Evolutionary conservation across 2,888 invertebrate genomes (phyloP), one percentile per base, ranked within the genome.

Genomic region (Pseudoips prasinana): DNA sequence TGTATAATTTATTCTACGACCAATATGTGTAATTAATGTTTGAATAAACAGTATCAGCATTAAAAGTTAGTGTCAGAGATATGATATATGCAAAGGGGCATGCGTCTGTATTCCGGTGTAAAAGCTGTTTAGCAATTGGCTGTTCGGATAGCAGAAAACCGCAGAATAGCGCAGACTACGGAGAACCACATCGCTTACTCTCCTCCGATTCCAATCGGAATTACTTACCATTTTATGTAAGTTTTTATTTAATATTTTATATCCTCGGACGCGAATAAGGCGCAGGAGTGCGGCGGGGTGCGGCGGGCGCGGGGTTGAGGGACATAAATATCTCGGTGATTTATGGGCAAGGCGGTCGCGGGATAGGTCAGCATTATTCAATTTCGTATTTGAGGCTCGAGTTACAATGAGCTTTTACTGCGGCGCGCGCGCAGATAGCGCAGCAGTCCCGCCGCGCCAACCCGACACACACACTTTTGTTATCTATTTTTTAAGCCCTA

Each of bases 361-460:
- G 87, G 87, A 88, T 88, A 88, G 88, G 88, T 88, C 87, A 87
- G 87, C 85, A 87, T 88, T 87, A 87, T 88, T 87, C 87, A 87
- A 87, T 87, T 88, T 87, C 85, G 85, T 87, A 86, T 88, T 88
- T 85, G 85, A 87, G 76, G 74, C 79, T 87, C 84, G 74, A 69
- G 79, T 87, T 86, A 87, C 88, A 86, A 86, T 85, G 83, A 87
- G 86, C 80, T 86, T 84, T 87, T 83, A 87, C 83, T 75, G 77
- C 72, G 69, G 71, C 62, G 76, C 75, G 79, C 72, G 71, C 72
- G 78, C 79, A 84, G 83, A 83, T 83, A 84, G 75, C 68, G 65
- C 60, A 60, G 58, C 75, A 69, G 73, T 70, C 71, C 68, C 64
- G 56, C 63, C 60, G 67, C 60, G 20, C 20, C 20, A 20, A 20